Base-by-base conservation (phyloP, 2,113 vertebrate genomes). In the Steatornis caripensis region DNA sequence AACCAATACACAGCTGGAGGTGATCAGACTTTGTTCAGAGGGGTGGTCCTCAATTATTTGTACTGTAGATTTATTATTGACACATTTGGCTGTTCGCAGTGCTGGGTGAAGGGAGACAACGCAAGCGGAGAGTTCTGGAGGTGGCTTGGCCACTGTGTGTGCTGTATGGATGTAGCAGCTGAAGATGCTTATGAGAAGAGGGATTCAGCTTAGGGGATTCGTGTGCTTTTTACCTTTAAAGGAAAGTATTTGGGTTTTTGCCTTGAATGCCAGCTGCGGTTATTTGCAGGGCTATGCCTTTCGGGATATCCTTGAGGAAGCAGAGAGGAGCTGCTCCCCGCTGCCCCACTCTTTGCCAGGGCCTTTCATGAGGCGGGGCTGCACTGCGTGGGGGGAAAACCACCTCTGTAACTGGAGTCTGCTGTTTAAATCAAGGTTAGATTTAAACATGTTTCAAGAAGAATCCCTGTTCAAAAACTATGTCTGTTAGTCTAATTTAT, bases 61-160 rank as follows among this genome's bases (percentile, higher is more conserved):
- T n/a, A 5, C 43, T 20, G 34, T 1, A 8, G 23, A 4, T 26
- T 32, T 43, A 3, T 30, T 18, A 5, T 14, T 30, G n/a, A 53
- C 7, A 1, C 6, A 0, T 12, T 18, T 17, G 60, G 17, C 10
- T 43, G 37, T 41, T 43, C 4, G 9, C 24, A 12, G 76, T 46
- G 39, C 5, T 11, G 19, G 65, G 30, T 15, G 66, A 17, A 12
- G 41, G 80, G 32, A 58, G 62, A 39, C 7, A 5, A 8, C 5
- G 5, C 27, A 20, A 27, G 43, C 2, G 3, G 36, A 5, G 39
- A 16, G 68, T 8, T 36, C 60, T 3, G 77, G 1, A 3, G 16
- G 48, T 9, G 6, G 2, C 24, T 37, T 1, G 7, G 55, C 2
- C 0, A 6, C 58, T 6, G 45, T 1, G 8, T 2, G n/a, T 4